A percentile compares a stretch with the other conserved stretches of the same genome.
Conservation (phyloP, 2,888 invertebrate species). For the Adela reaumurella region DNA sequence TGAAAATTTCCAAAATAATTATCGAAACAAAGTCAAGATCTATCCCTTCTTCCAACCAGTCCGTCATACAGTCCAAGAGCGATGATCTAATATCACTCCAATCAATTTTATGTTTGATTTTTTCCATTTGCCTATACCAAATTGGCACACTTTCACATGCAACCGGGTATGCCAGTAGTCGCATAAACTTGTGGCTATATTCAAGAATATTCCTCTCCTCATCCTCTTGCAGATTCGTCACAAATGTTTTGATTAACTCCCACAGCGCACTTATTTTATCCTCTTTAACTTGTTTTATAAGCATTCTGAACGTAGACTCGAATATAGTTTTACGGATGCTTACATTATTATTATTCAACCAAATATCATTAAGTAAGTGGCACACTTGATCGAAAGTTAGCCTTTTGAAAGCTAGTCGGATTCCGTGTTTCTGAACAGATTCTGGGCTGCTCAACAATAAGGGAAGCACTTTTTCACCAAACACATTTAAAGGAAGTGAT, state of each 20-base stretch:
- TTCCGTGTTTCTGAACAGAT: conserved; percentile 1
- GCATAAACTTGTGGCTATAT: neutral
- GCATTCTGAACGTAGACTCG: neutral
- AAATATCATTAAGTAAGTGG: neutral
- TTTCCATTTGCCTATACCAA: neutral
- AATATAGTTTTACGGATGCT: neutral
- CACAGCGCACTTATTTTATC: neutral
- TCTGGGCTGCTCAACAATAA: neutral
- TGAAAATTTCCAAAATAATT: neutral
- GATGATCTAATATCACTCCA: neutral
- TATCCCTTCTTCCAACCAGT: neutral
- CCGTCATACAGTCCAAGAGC: neutral
- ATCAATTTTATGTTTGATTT: neutral
- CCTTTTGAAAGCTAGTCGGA: neutral
- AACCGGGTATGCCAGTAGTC: neutral
- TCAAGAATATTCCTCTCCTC: neutral
- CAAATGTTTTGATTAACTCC: neutral
- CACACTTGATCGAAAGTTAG: neutral
- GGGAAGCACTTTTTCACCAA: neutral
- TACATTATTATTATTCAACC: neutral
- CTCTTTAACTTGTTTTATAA: neutral
- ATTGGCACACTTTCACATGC: neutral
- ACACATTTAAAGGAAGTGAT: neutral
- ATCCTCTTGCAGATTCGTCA: neutral
- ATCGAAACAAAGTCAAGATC: neutral